Percentiles rank a stretch among this genome's conserved stretches.
These are phyloP conservation scores for Electrona antarctica DNA, from an alignment of 2,113 vertebrate species.

Conservation along the genomic window DNA sequence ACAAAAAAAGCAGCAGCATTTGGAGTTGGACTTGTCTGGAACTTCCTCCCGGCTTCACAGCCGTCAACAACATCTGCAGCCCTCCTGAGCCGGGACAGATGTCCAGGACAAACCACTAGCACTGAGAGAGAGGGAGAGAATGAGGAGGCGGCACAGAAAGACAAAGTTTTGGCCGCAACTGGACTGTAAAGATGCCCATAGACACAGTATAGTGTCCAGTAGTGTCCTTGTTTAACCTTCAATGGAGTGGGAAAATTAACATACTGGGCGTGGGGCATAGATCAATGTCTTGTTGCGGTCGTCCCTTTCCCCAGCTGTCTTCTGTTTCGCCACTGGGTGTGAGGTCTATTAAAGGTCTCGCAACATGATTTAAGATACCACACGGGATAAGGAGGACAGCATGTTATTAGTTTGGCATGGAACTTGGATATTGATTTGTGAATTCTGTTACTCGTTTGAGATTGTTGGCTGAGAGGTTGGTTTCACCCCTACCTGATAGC, in stretches of 20 bases:
- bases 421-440: slow-evolving; percentile 8
- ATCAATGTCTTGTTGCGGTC: slow-evolving; percentile 32
- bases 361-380: slow-evolving; percentile 23
- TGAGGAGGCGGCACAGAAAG: neutral
- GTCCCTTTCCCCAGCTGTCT: slow-evolving; percentile 31
- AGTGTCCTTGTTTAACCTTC: slow-evolving; percentile 28
- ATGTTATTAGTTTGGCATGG: slow-evolving; percentile 3
- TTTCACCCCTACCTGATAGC: too few species aligned
- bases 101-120: slow-evolving; percentile 64
- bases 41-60: slow-evolving; percentile 70
- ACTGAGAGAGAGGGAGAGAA: slow-evolving; percentile 42
- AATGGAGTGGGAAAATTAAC: slow-evolving; percentile 43
- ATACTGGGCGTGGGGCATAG: slow-evolving; percentile 12
- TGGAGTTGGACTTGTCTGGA: slow-evolving; percentile 69
- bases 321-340: slow-evolving; percentile 33
- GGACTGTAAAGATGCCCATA: slow-evolving; percentile 50
- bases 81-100: slow-evolving; percentile 73
- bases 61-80: slow-evolving; percentile 74
- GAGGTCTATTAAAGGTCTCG: neutral
- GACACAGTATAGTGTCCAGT: slow-evolving; percentile 26
- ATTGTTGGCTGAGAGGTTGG: neutral
- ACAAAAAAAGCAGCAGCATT: slow-evolving; percentile 66
- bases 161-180: slow-evolving; percentile 17
- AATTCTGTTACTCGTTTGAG: slow-evolving; percentile 23
- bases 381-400: slow-evolving; percentile 22